phyloP scores from a whole-genome alignment of 2,797 vertebrate species.

The Rhadinocentrus ornatus region DNA sequence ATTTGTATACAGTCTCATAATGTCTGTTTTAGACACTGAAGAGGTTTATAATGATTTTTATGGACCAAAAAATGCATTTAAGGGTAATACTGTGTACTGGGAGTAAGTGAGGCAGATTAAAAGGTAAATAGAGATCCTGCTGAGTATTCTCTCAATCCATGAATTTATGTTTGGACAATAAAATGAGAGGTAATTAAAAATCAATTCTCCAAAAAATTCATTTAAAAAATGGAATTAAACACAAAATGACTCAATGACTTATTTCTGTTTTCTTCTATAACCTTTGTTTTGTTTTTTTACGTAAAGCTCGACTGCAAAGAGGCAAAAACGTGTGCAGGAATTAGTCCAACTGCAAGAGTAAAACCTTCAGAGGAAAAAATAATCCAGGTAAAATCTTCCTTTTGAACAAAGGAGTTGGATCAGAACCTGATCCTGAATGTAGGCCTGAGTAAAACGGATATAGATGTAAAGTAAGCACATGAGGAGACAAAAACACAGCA shows the following conservation, averaged over 20 bases:
- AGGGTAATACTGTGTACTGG: not conserved
- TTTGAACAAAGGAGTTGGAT: slow-evolving; percentile 52
- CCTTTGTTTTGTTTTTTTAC: not conserved
- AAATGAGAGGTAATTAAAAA: too few relatives aligned
- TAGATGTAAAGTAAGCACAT: slow-evolving; percentile 53
- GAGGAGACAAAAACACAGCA: slow-evolving; percentile 55
- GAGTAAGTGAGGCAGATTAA: not conserved
- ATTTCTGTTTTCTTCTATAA: not conserved
- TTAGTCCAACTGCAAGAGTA: slow-evolving; percentile 38
- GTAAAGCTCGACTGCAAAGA: not conserved
- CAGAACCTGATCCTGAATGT: slow-evolving; percentile 45
- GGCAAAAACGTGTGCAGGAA: slow-evolving; percentile 30
- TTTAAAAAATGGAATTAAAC: too few relatives aligned
- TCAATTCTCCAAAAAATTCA: too few relatives aligned
- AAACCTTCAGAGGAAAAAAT: slow-evolving; percentile 43
- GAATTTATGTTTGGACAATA: not conserved
- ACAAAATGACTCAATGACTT: too few relatives aligned
- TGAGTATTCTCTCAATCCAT: not conserved
- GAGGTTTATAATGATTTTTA: not conserved
- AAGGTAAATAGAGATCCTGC: not conserved
- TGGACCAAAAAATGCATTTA: not conserved
- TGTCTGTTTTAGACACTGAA: not conserved
- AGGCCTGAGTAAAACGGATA: slow-evolving; percentile 47
- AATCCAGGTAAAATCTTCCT: slow-evolving; percentile 51
- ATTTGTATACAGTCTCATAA: not conserved